Evolutionary conservation across 2,113 vertebrate genomes (phyloP).

Genomic region (Enhydra lutris): DNA sequence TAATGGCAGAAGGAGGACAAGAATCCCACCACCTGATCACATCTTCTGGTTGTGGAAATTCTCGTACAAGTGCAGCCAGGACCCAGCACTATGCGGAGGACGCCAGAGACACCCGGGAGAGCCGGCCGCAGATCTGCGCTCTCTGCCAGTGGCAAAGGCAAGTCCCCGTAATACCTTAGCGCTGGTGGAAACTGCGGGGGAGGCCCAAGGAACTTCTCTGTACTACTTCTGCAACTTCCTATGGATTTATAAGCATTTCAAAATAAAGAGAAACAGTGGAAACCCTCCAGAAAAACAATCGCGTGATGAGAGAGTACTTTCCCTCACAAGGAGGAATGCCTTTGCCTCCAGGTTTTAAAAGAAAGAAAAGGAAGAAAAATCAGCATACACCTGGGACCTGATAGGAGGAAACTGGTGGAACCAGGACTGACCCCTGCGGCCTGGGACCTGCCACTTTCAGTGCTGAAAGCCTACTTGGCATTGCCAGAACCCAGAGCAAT

Average conservation of each 20-base stretch:
- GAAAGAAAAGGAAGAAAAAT: neutral
- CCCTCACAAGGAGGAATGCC: neutral
- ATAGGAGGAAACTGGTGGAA: neutral
- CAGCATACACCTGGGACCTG: neutral
- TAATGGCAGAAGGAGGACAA: neutral
- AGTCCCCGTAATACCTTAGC: neutral
- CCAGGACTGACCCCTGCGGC: neutral
- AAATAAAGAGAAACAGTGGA: neutral
- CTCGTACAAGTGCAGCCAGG: rapidly evolving
- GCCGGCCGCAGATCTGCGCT: neutral
- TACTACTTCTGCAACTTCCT: neutral
- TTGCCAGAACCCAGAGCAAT: neutral
- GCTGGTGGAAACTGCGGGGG: neutral
- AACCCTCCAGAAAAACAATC: neutral
- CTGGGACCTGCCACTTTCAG: neutral
- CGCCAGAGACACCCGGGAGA: neutral
- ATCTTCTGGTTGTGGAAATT: neutral
- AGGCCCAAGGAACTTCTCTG: neutral
- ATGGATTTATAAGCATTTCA: neutral
- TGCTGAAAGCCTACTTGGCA: neutral
- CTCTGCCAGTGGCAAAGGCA: neutral
- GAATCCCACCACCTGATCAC: neutral
- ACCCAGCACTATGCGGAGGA: neutral
- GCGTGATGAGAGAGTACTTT: neutral
- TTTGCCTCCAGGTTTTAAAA: neutral